phyloP scores from a whole-genome alignment of 2,888 invertebrate species.

The Rhimphoctona megacephalus region DNA sequence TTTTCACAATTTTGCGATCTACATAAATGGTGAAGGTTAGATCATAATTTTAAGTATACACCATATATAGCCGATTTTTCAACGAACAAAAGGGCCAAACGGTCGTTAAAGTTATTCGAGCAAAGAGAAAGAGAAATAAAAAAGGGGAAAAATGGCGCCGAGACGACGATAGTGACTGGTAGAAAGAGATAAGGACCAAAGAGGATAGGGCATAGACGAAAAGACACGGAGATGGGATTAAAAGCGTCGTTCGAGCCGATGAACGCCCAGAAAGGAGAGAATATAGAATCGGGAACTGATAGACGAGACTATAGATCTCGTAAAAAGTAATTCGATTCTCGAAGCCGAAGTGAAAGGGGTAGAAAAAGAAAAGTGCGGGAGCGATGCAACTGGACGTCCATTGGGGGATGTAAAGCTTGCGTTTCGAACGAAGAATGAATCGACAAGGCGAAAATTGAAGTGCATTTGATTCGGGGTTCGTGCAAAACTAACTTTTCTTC shows the following conservation, averaged over 20 bases:
- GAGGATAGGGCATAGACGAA: conserved; percentile 27
- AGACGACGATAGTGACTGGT: conserved; percentile 33
- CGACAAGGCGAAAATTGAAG: conserved; percentile 62
- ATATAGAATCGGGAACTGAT: conserved; percentile 52
- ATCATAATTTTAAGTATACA: background rate
- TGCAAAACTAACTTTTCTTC: conserved; percentile 15
- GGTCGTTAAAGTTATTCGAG: conserved; percentile 66
- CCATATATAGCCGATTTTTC: background rate
- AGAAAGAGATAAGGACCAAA: conserved; percentile 42
- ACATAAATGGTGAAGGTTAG: background rate
- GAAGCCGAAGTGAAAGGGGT: conserved; percentile 14
- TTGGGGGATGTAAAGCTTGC: conserved; percentile 40
- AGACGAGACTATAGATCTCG: conserved; percentile 48
- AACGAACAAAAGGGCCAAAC: conserved; percentile 33
- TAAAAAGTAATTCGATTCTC: conserved; percentile 70
- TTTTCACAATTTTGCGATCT: background rate
- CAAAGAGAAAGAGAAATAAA: conserved; percentile 24
- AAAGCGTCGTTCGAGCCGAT: conserved; percentile 46
- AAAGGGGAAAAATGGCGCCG: conserved; percentile 25
- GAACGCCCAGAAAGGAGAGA: conserved; percentile 32
- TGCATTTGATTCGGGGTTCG: conserved; percentile 31
- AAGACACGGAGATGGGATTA: conserved; percentile 48
- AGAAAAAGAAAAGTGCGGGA: conserved; percentile 13
- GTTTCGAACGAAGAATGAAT: conserved; percentile 45
- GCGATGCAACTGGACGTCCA: conserved; percentile 40